A percentile compares a stretch with the other conserved stretches of the same genome.
phyloP scores from a whole-genome alignment of 1,140 invertebrate species.

The Hylaeus anthracinus region DNA sequence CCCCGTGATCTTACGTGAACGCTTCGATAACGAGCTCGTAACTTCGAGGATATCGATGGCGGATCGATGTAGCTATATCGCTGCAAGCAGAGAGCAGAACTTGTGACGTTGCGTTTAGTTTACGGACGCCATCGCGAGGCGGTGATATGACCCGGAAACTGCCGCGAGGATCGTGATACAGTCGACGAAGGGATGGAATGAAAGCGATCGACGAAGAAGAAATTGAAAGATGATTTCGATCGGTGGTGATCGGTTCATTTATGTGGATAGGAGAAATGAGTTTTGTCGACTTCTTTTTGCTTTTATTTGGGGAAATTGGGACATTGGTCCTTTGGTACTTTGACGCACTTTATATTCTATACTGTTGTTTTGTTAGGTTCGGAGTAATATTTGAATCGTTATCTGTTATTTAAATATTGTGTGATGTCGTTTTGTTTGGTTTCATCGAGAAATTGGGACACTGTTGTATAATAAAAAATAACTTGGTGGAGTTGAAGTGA shows the following conservation, averaged over 20 bases:
- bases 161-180: background rate
- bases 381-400: too few relatives aligned
- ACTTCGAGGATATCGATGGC: slow-evolving; percentile 48
- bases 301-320: too few relatives aligned
- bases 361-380: too few relatives aligned
- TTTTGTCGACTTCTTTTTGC: too few relatives aligned
- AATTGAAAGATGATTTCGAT: background rate
- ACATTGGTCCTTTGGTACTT: too few relatives aligned
- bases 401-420: too few relatives aligned
- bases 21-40: slow-evolving; percentile 45
- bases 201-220: background rate
- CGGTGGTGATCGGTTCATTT: background rate
- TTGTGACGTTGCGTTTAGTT: slow-evolving; percentile 21
- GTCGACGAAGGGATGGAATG: background rate
- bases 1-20: slow-evolving; percentile 46
- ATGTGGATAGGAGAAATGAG: too few relatives aligned
- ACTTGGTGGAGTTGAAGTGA: too few relatives aligned
- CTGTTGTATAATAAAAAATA: too few relatives aligned
- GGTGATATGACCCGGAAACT: background rate
- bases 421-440: too few relatives aligned
- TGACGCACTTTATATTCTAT: too few relatives aligned
- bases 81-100: slow-evolving; percentile 55
- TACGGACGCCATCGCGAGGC: background rate
- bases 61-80: slow-evolving; percentile 35
- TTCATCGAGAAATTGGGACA: too few relatives aligned